These are phyloP conservation scores for Sanderia malayensis DNA, from an alignment of 30 jellyfish, hydroid and myxozoan species.

Conservation along the genomic window DNA sequence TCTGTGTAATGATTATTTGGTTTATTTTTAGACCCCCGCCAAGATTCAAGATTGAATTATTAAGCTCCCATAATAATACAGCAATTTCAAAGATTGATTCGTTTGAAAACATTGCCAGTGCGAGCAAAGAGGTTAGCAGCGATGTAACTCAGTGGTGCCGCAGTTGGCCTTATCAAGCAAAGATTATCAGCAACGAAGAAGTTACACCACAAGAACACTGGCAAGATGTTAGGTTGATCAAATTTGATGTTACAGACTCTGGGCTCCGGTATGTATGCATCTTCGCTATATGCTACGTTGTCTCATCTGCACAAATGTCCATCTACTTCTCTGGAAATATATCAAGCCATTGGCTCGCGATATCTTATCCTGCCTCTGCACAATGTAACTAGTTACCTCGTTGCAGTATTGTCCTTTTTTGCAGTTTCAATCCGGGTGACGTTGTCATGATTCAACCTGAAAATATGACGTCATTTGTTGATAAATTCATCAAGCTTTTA, in stretches of 20 bases:
- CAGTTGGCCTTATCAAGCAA: conserved; percentile 57
- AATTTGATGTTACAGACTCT: conserved; percentile 60
- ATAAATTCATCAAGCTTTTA: conserved; percentile 62
- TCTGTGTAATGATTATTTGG: no score
- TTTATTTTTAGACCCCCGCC: conserved; percentile 69
- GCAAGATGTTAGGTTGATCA: conserved; percentile 81
- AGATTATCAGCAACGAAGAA: conserved; percentile 47
- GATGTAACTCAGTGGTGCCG: conserved; percentile 8
- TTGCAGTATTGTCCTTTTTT: no score
- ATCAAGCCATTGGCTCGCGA: no score
- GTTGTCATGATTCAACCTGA: conserved; percentile 87
- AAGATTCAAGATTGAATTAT: conserved; percentile 39
- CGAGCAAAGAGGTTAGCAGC: background rate
- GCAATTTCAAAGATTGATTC: background rate
- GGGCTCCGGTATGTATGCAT: conserved; percentile 39
- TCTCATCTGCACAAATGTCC: no score
- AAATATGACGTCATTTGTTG: conserved; percentile 61
- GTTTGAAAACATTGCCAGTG: background rate
- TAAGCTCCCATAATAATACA: background rate
- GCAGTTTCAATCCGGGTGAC: conserved; percentile 92
- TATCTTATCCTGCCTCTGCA: no score
- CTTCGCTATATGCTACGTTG: no score
- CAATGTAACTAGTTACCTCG: no score
- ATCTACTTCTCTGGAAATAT: no score
- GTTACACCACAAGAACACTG: conserved; percentile 77